Percentiles rank a stretch among this genome's conserved stretches.
Evolutionary conservation across 2,113 vertebrate genomes (phyloP).

Genomic region (Pimephales promelas): DNA sequence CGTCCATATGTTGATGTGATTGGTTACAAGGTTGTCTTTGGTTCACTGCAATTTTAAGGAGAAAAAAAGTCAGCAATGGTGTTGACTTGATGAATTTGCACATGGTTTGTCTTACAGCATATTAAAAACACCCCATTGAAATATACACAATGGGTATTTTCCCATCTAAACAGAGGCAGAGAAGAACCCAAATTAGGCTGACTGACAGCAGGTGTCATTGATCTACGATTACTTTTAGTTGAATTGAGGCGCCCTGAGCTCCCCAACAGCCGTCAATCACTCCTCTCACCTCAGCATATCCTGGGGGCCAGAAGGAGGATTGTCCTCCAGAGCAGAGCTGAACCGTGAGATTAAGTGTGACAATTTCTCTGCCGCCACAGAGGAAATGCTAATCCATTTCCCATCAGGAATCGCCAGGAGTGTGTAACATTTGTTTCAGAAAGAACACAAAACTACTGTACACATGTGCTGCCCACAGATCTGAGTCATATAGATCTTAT

Average conservation of each 20-base stretch:
- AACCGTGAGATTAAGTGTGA: slow-evolving; percentile 29
- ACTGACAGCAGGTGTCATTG: slow-evolving; percentile 43
- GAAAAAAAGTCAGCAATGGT: no score
- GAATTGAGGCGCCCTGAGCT: slow-evolving; percentile 11
- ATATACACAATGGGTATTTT: not conserved
- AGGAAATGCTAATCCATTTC: slow-evolving; percentile 10
- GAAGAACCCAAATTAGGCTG: slow-evolving; percentile 1
- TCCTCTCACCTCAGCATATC: slow-evolving; percentile 22
- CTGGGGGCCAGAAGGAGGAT: not conserved
- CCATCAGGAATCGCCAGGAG: slow-evolving; percentile 8
- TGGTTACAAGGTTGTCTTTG: no score
- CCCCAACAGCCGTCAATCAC: slow-evolving; percentile 8
- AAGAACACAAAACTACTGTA: not conserved
- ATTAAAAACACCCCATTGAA: no score
- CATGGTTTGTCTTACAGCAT: no score
- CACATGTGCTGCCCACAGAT: slow-evolving; percentile 4
- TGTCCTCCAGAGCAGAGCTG: slow-evolving; percentile 17
- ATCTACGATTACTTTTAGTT: slow-evolving; percentile 46
- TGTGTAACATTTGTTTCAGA: not conserved
- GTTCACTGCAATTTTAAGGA: no score
- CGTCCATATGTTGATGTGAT: no score
- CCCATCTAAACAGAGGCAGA: not conserved
- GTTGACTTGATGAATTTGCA: no score
- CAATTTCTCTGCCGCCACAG: not conserved
- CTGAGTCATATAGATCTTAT: slow-evolving; percentile 12